phyloP scores from a whole-genome alignment of 1,140 invertebrate genomes.

The Akabosia matsudoensis region DNA sequence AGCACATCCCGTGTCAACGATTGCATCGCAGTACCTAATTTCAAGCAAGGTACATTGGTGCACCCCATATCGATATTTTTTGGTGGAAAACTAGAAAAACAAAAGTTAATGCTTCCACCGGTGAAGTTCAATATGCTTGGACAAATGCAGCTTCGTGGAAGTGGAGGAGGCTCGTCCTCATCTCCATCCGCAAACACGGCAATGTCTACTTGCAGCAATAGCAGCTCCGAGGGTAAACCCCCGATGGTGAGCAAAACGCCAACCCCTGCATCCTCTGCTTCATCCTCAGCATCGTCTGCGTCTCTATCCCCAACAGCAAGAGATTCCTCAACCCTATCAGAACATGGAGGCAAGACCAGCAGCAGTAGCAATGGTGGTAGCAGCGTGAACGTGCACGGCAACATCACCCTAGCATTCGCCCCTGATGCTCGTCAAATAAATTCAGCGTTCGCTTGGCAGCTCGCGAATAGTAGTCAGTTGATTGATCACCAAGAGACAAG shows the following conservation, averaged over 20 bases:
- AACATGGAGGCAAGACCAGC: neutral
- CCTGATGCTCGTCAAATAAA: neutral
- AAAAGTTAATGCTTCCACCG: slow-evolving; percentile 19
- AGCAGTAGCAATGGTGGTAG: neutral
- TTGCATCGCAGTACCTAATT: too few species aligned
- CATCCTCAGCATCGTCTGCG: neutral
- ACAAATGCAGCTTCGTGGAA: slow-evolving; percentile 34
- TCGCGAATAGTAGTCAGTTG: neutral
- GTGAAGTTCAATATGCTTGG: slow-evolving; percentile 44
- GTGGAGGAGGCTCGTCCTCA: slow-evolving; percentile 1
- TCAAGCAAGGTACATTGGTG: too few species aligned
- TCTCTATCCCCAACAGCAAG: neutral
- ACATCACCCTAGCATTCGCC: neutral
- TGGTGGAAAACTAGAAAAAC: too few species aligned
- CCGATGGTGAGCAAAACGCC: neutral
- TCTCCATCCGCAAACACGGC: too few species aligned
- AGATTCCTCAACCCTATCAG: neutral
- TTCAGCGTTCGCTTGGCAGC: neutral
- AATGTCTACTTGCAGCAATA: neutral
- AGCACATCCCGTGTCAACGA: too few species aligned
- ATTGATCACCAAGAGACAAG: neutral
- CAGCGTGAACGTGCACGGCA: neutral
- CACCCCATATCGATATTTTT: too few species aligned
- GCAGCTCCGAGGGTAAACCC: neutral
- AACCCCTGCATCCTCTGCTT: neutral